Conservation (phyloP, 2,888 invertebrate species). For the Trichopoda pennipes region DNA sequence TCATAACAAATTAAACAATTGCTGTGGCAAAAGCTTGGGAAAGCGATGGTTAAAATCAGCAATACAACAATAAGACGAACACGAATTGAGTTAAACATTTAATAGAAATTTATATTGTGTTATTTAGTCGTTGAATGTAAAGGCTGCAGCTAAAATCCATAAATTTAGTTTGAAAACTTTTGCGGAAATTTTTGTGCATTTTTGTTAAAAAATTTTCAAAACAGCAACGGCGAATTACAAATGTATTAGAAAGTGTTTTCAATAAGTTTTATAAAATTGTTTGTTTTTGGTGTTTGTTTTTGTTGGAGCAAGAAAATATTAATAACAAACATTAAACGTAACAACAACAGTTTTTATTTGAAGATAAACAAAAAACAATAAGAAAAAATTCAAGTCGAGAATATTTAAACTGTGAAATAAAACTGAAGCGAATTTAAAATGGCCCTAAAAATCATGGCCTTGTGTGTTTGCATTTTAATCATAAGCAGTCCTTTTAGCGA, state of each 20-base stretch:
- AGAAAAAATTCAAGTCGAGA: neutral
- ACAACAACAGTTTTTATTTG: slow-evolving; percentile 44
- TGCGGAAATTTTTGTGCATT: slow-evolving; percentile 48
- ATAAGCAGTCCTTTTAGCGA: slow-evolving; percentile 79
- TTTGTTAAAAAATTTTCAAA: neutral
- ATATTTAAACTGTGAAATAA: neutral
- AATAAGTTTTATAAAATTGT: slow-evolving; percentile 1
- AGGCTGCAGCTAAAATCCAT: slow-evolving; percentile 56
- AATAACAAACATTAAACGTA: slow-evolving; percentile 48
- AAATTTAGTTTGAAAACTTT: slow-evolving; percentile 39
- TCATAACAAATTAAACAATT: slow-evolving; percentile 75
- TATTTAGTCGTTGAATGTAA: slow-evolving; percentile 72
- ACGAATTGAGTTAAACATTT: slow-evolving; percentile 21
- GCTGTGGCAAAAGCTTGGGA: slow-evolving; percentile 66
- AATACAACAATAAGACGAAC: slow-evolving; percentile 5
- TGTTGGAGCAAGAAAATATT: neutral
- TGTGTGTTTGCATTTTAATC: slow-evolving; percentile 78
- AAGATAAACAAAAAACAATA: neutral
- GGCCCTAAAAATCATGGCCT: slow-evolving; percentile 76
- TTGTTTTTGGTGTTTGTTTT: no score
- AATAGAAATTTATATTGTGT: slow-evolving; percentile 34
- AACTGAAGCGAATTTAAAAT: slow-evolving; percentile 66
- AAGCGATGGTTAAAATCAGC: slow-evolving; percentile 53
- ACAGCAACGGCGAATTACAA: slow-evolving; percentile 27
- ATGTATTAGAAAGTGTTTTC: slow-evolving; percentile 62